Conservation (phyloP, 2,888 invertebrate genomes). For the Elysia crispata region DNA sequence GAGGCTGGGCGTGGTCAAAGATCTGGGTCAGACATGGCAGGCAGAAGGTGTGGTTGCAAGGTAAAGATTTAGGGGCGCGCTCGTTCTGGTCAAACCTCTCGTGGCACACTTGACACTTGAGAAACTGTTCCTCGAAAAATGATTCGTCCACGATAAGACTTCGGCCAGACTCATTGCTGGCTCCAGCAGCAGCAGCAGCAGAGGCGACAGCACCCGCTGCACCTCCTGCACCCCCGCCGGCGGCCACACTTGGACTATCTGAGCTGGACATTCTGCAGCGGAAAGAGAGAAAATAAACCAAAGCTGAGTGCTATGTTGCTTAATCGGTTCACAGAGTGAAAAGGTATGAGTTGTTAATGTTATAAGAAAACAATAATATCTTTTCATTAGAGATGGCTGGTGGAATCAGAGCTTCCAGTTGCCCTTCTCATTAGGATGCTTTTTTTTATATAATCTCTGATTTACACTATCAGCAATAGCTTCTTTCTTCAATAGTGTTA, state of each 20-base stretch:
- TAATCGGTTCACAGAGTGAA: too few relatives aligned
- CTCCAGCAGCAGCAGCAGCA: background rate
- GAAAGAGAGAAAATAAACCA: too few relatives aligned
- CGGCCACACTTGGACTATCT: background rate
- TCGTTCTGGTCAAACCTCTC: conserved; percentile 65
- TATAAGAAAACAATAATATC: too few relatives aligned
- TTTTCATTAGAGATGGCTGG: too few relatives aligned
- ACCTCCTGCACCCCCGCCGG: background rate
- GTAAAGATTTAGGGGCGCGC: conserved; percentile 68
- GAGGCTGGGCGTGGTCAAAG: conserved; percentile 67
- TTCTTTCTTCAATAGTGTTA: too few relatives aligned
- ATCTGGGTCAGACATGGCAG: conserved; percentile 69
- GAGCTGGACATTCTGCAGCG: conserved; percentile 29
- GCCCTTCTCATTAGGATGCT: too few relatives aligned
- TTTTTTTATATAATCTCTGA: too few relatives aligned
- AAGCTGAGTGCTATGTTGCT: too few relatives aligned
- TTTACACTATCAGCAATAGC: too few relatives aligned
- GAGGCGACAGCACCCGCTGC: background rate
- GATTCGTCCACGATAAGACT: conserved; percentile 69
- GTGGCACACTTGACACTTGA: conserved; percentile 69
- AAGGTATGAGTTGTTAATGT: too few relatives aligned
- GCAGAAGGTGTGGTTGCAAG: conserved; percentile 73
- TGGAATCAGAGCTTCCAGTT: too few relatives aligned
- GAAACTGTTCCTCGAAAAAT: conserved; percentile 71
- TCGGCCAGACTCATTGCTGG: conserved; percentile 52